Conservation (phyloP, 2,888 invertebrate genomes). For the Keiferia lycopersicella region DNA sequence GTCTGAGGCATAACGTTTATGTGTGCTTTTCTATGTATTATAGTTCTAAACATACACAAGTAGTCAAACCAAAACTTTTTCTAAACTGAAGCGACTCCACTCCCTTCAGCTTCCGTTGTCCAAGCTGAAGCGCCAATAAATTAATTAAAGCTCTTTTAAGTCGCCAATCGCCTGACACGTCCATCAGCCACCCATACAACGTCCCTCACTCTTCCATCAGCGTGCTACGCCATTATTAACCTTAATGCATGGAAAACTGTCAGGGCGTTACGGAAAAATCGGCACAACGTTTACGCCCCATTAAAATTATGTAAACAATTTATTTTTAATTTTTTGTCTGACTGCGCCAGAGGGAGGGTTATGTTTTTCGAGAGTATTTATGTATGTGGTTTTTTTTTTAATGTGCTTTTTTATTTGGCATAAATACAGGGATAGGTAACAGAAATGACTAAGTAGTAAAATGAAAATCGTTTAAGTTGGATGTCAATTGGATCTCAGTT, state of each 20-base stretch:
- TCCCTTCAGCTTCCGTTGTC: slow-evolving; percentile 58
- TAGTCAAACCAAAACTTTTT: not conserved
- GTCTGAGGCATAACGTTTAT: too few species aligned
- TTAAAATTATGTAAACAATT: slow-evolving; percentile 74
- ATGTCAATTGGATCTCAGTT: too few species aligned
- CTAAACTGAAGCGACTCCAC: slow-evolving; percentile 47
- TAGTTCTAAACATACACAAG: too few species aligned
- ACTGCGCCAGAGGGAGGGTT: slow-evolving; percentile 42
- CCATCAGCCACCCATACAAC: slow-evolving; percentile 52
- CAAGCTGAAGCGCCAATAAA: slow-evolving; percentile 69
- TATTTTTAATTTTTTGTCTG: slow-evolving; percentile 51
- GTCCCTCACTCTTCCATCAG: slow-evolving; percentile 43
- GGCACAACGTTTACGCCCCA: slow-evolving; percentile 69
- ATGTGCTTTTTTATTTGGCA: too few species aligned
- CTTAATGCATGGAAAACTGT: slow-evolving; percentile 51
- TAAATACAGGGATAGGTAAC: too few species aligned
- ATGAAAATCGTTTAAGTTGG: too few species aligned
- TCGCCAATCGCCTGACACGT: slow-evolving; percentile 70
- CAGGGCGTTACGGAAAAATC: slow-evolving; percentile 66
- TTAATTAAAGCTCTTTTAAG: slow-evolving; percentile 74
- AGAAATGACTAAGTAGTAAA: too few species aligned
- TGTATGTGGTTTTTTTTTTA: too few species aligned
- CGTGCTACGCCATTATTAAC: slow-evolving; percentile 52
- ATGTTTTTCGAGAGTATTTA: too few species aligned
- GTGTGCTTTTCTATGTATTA: too few species aligned